phyloP scores from a whole-genome alignment of 1,140 invertebrate species.

The Papilio xuthus region DNA sequence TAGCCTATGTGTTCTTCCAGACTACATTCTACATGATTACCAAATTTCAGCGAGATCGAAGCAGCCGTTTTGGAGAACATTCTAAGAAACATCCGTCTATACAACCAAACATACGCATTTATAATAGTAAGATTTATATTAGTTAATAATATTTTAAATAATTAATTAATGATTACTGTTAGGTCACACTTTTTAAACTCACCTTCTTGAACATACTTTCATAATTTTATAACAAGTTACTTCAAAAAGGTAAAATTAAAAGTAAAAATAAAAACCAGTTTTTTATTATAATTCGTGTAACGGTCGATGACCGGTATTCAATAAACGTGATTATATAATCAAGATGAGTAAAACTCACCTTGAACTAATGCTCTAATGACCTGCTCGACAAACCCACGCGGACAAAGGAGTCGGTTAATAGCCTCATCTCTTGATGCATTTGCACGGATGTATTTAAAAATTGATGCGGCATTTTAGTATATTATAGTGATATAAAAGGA shows the following conservation, averaged over 20 bases:
- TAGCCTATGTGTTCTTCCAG: too few relatives aligned
- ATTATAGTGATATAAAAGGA: not conserved
- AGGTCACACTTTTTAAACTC: too few relatives aligned
- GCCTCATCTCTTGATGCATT: constrained; percentile 45
- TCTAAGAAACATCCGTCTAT: too few relatives aligned
- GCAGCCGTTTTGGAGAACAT: too few relatives aligned
- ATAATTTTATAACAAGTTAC: too few relatives aligned
- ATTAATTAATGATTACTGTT: too few relatives aligned
- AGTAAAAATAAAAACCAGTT: constrained; percentile 15
- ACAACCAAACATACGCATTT: too few relatives aligned
- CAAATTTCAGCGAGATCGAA: too few relatives aligned
- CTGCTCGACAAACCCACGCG: constrained; percentile 37
- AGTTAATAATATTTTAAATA: too few relatives aligned
- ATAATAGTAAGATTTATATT: too few relatives aligned
- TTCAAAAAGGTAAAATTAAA: not conserved
- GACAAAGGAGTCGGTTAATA: constrained; percentile 36
- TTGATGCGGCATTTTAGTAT: constrained; percentile 40
- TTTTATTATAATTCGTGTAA: not conserved
- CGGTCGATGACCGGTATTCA: constrained; percentile 31
- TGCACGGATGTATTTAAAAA: not conserved
- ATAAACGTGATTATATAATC: constrained; percentile 42
- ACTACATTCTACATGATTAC: too few relatives aligned
- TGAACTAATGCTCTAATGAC: constrained; percentile 57
- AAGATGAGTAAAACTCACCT: constrained; percentile 53
- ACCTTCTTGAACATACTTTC: too few relatives aligned